Base-by-base conservation (phyloP, 2,113 vertebrate species). In the Chrysochloris asiatica region DNA sequence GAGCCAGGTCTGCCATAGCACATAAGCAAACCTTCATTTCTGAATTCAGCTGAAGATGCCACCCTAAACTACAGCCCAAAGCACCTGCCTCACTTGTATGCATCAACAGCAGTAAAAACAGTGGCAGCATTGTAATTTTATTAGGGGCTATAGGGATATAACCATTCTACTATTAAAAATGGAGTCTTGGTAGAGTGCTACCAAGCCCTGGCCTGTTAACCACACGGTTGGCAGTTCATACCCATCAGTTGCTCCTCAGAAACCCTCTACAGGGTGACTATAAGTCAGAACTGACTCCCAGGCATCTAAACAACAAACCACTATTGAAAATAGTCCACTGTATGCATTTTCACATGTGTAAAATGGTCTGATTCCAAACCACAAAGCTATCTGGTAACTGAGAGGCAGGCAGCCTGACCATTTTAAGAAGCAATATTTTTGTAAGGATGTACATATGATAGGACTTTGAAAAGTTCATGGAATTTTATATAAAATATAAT, bases 41-140 rank as follows among this genome's bases (percentile, higher is more conserved):
- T 2, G 48, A 13, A n/a, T 45, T n/a, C 38, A 63, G 45, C 11
- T 84, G 21, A 69, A 16, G 7, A 63, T 71, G 43, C 0, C n/a
- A n/a, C 21, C 36, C 26, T 33, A 10, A 82, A 24, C 26, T 14
- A 7, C 50, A 83, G 30, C 22, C n/a, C 5, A 56, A 14, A 43
- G 28, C 8, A 22, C 33, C 48, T 45, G 14, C 19, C 47, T 77
- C 52, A 33, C 16, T 50, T 24, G 1, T 1, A 19, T 50, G 28
- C 16, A 8, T 11, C 6, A 78, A 24, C 4, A 24, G 45, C 71
- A 47, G 72, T 13, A 43, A 24, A 12, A 33, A 65, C 7, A 45
- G 13, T 28, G 36, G 4, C 0, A 22, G 14, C 38, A 7, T 52
- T n/a, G 38, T 2, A 11, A 8, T 30, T 21, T 13, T 8, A 3